Conservation (phyloP, 2,888 invertebrate genomes). For the Elmis aenea region DNA sequence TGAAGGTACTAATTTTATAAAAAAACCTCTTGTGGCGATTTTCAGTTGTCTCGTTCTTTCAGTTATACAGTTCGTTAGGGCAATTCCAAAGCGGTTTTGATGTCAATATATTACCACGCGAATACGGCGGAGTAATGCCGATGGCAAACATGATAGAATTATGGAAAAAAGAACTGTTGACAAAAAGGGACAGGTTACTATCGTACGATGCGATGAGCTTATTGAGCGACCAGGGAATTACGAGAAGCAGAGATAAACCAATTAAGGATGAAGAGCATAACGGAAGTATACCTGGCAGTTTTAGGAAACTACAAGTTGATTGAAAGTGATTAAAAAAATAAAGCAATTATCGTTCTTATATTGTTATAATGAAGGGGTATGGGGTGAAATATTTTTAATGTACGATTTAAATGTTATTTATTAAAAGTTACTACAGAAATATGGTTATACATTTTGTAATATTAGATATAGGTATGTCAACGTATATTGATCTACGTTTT, state of each 20-base stretch:
- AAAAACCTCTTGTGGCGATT: not conserved
- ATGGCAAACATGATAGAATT: conserved; percentile 65
- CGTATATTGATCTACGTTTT: too few species aligned
- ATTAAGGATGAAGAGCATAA: conserved; percentile 38
- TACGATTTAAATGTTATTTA: too few species aligned
- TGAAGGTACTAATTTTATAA: conserved; percentile 48
- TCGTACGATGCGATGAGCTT: conserved; percentile 62
- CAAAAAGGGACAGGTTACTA: conserved; percentile 56
- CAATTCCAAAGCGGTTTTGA: conserved; percentile 59
- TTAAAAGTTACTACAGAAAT: too few species aligned
- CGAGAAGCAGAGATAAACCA: conserved; percentile 43
- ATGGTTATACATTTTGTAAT: too few species aligned
- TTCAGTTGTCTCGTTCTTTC: not conserved
- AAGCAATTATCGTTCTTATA: too few species aligned
- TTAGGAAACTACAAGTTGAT: conserved; percentile 66
- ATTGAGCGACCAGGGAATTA: conserved; percentile 58
- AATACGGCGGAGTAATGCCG: conserved; percentile 67
- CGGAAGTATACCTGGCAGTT: conserved; percentile 52
- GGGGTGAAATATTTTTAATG: too few species aligned
- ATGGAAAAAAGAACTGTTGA: conserved; percentile 59
- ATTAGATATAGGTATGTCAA: too few species aligned
- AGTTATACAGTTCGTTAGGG: conserved; percentile 56
- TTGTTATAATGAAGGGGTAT: too few species aligned
- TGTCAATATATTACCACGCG: conserved; percentile 60
- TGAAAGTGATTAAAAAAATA: conserved; percentile 19